Conservation (phyloP, 2,797 vertebrate species). For the Sebastes oblongus region DNA sequence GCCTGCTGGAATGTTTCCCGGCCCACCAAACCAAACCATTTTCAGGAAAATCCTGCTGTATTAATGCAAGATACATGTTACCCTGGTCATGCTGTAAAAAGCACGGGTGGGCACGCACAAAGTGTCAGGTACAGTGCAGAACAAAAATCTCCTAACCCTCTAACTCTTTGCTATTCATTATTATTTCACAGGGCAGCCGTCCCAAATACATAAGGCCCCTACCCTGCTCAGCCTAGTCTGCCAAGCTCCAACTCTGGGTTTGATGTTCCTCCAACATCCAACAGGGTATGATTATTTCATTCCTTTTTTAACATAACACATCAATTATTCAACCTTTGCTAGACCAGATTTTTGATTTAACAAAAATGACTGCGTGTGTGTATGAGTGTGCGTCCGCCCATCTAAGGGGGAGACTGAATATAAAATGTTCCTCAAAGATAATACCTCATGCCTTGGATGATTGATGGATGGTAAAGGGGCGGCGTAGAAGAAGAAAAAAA, state of each 20-base stretch:
- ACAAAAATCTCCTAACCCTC: conserved; percentile 72
- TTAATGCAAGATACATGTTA: conserved; percentile 34
- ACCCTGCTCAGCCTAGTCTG: conserved; percentile 62
- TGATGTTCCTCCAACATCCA: conserved; percentile 77
- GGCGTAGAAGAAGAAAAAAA: conserved; percentile 39
- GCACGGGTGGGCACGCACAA: conserved; percentile 51
- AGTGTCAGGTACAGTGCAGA: conserved; percentile 71
- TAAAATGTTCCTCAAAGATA: conserved; percentile 56
- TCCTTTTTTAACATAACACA: conserved; percentile 75
- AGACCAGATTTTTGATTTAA: conserved; percentile 65
- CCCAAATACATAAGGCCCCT: conserved; percentile 67
- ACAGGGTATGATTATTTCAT: conserved; percentile 78
- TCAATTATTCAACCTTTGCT: conserved; percentile 78
- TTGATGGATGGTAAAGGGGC: conserved; percentile 60
- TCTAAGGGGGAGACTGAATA: conserved; percentile 51
- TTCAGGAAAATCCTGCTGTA: conserved; percentile 10
- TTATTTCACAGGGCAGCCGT: conserved; percentile 68
- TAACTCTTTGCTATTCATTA: conserved; percentile 68
- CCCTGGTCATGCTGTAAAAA: conserved; percentile 31
- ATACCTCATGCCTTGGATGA: conserved; percentile 57
- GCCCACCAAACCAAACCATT: conserved; percentile 25
- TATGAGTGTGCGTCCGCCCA: conserved; percentile 27
- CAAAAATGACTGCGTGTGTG: conserved; percentile 53
- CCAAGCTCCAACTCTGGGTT: conserved; percentile 67
- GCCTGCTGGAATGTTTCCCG: conserved; percentile 5